phyloP scores from a whole-genome alignment of 1,140 invertebrate genomes.

The Latrodectus geometricus region DNA sequence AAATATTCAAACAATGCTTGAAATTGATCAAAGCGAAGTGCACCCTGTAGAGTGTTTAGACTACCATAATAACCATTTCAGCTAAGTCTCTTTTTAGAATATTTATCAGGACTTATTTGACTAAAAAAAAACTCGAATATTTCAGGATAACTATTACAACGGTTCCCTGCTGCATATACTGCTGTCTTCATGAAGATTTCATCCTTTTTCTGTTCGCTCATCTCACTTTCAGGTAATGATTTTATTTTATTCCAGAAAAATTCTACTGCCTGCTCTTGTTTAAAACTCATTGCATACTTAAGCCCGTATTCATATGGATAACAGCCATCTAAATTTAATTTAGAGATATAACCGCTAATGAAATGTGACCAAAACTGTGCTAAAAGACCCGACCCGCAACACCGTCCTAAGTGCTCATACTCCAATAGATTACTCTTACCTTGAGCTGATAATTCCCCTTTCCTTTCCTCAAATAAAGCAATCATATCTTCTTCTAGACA shows the following conservation, averaged over 20 bases:
- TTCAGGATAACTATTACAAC: conserved; percentile 4
- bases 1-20: background rate
- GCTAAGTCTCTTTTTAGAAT: conserved; percentile 9
- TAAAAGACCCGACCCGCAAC: background rate
- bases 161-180: background rate
- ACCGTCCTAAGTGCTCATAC: too few species aligned
- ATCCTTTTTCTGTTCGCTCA: background rate
- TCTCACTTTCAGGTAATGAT: background rate
- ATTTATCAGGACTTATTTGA: conserved; percentile 12
- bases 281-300: background rate
- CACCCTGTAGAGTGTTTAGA: background rate
- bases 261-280: background rate
- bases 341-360: background rate
- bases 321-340: background rate
- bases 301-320: background rate
- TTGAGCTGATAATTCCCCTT: too few species aligned
- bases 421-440: too few species aligned
- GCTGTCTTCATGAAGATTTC: conserved; percentile 6
- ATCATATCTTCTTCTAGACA: background rate
- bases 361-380: background rate
- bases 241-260: conserved; percentile 18
- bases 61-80: conserved; percentile 13
- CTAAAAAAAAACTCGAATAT: background rate
- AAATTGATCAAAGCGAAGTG: conserved; percentile 9
- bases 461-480: background rate